Conservation (phyloP, 2,113 vertebrate species). For the Lamprotornis superbus region DNA sequence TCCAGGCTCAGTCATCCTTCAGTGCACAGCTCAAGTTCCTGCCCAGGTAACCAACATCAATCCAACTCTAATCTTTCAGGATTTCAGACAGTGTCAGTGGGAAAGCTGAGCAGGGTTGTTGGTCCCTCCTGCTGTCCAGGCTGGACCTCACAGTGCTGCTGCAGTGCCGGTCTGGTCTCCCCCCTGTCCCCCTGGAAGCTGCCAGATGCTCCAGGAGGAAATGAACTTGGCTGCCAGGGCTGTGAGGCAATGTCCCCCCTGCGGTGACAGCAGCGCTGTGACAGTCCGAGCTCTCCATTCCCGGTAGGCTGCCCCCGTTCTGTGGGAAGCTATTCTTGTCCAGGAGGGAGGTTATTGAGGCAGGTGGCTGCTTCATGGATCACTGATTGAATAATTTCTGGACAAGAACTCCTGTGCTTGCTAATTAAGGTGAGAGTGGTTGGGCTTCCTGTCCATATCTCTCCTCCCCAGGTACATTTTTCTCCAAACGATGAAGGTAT, state of each 20-base stretch:
- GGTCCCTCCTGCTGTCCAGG: neutral
- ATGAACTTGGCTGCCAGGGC: slow-evolving; percentile 39
- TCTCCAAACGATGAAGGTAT: neutral
- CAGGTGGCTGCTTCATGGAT: slow-evolving; percentile 58
- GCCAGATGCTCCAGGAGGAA: slow-evolving; percentile 52
- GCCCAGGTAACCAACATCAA: slow-evolving; percentile 80
- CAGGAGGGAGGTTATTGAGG: neutral
- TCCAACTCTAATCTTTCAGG: neutral
- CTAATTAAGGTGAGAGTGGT: slow-evolving; percentile 2
- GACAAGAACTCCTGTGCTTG: slow-evolving; percentile 15
- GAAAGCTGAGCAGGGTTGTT: neutral
- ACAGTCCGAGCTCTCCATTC: neutral
- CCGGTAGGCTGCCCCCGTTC: neutral
- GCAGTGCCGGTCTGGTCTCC: neutral
- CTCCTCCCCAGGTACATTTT: neutral
- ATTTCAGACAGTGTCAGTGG: neutral
- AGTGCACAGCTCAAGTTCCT: slow-evolving; percentile 86
- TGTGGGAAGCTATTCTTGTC: neutral
- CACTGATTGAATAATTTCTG: slow-evolving; percentile 35
- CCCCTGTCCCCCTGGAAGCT: neutral
- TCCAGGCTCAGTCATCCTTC: slow-evolving; percentile 83
- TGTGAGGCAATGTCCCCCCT: slow-evolving; percentile 11
- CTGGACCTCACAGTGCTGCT: neutral
- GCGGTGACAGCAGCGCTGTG: neutral
- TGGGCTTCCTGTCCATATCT: neutral